Conservation (phyloP, 2,888 invertebrate genomes). For the Laothoe populi region DNA sequence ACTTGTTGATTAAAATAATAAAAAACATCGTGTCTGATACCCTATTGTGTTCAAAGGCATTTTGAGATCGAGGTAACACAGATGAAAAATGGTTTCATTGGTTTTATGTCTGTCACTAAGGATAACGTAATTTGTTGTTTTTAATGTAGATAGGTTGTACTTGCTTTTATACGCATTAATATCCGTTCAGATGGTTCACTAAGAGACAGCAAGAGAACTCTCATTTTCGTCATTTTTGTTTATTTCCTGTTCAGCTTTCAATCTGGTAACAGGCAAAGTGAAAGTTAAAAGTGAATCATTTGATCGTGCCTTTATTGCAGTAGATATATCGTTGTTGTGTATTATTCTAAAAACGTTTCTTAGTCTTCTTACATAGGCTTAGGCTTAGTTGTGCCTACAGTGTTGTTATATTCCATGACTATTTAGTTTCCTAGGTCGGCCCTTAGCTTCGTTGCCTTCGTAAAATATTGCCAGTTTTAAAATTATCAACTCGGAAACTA, state of each 20-base stretch:
- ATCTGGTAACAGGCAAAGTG: too few species aligned
- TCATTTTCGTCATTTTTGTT: too few species aligned
- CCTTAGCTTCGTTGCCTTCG: background rate
- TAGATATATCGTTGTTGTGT: too few species aligned
- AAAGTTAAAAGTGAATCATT: too few species aligned
- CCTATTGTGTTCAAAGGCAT: too few species aligned
- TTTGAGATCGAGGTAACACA: too few species aligned
- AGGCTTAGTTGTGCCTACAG: background rate
- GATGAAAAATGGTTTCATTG: background rate
- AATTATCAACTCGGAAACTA: background rate
- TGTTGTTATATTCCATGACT: background rate
- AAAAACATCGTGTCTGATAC: too few species aligned
- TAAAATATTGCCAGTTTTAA: background rate
- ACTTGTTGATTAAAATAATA: too few species aligned
- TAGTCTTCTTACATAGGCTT: background rate
- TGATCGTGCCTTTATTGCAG: background rate
- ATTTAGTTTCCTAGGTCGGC: background rate
- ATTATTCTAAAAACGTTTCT: too few species aligned
- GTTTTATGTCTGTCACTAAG: constrained; percentile 7
- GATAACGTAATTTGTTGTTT: background rate
- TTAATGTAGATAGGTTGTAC: background rate
- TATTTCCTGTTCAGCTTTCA: too few species aligned
- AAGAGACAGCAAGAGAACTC: too few species aligned
- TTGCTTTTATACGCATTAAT: background rate
- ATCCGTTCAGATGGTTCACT: background rate